Evolutionary conservation across 30 jellyfish, hydroid and myxozoan genomes (phyloP), one percentile per base, ranked within the genome.

Genomic region (Calvadosia cruxmelitensis): DNA sequence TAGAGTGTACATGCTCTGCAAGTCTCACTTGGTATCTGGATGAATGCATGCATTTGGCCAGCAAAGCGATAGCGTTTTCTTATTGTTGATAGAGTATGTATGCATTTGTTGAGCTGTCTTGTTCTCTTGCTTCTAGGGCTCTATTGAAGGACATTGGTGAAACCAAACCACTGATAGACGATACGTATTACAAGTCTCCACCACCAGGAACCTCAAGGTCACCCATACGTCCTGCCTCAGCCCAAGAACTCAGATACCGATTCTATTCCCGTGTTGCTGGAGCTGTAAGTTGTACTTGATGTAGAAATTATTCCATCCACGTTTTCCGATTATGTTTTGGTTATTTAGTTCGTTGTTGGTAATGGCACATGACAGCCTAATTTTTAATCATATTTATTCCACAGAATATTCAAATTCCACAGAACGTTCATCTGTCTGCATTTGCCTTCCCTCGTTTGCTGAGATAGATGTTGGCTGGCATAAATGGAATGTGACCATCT

Each of bases 261-360:
- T 86, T 77, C 71, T 68, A 76, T 31, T 72, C 96, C 35, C 78
- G 78, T 64, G 76, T 86, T 61, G 96, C 93, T 5, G 96, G 96
- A 29, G 72, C 96, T 34, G 86, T 75, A 27, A 64, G 86, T 66
- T n/a, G 2, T n/a, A n/a, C n/a, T n/a, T n/a, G n/a, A n/a, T n/a
- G n/a, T n/a, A n/a, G n/a, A n/a, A n/a, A n/a, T n/a, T n/a, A n/a
- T n/a, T n/a, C n/a, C n/a, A n/a, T n/a, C n/a, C n/a, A n/a, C n/a
- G n/a, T n/a, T n/a, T n/a, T n/a, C n/a, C n/a, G n/a, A n/a, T n/a
- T n/a, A n/a, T n/a, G n/a, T n/a, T n/a, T n/a, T n/a, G n/a, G n/a
- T n/a, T n/a, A n/a, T n/a, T n/a, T n/a, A n/a, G n/a, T n/a, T n/a
- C n/a, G n/a, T n/a, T n/a, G n/a, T n/a, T n/a, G n/a, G n/a, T n/a